Base-by-base conservation (phyloP, 64 coral and sea anemone genomes). In the Stichodactyla helianthus region DNA sequence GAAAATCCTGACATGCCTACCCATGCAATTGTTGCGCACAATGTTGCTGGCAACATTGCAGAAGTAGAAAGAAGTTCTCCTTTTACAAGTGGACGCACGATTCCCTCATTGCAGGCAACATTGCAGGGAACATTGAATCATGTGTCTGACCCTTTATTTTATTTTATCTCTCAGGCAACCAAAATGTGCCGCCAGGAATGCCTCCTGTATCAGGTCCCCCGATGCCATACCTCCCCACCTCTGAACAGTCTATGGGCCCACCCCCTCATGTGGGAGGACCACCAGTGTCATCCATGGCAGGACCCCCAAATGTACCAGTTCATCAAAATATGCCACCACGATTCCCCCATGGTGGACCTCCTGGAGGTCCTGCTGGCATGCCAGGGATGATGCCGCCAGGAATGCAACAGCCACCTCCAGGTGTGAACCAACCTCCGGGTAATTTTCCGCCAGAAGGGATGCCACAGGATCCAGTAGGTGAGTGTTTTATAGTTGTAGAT, bases 361-460 rank as follows among this genome's bases (percentile, higher is more conserved):
- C 88, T 19, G 94, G 91, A 7, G 86, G 82, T 12, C 91, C 91
- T 67, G 18, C 88, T 87, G 27, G 83, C 70, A 89, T 89, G 86
- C 88, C 94, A 6, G 77, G 94, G 20, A 90, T 92, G 70, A 68
- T 89, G 5, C 94, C 94, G 1, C 94, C 94, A 25, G 94, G 94
- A 8, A 93, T 96, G 88, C 79, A 79, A 6, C 89, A 86, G 89
- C 93, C 90, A 35, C 93, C 93, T 79, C 93, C 89, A 53, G 93
- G 89, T 15, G 88, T 92, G 83, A 89, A 86, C 50, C 82, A 86
- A 55, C 93, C 89, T 54, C 93, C 93, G 63, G 82, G 63, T 25
- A 88, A 85, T 82, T 95, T 95, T 86, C 93, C 94, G 16, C 94
- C 88, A 5, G 90, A 96, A 52, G 94, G 91, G 51, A 88, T 96